phyloP scores from a whole-genome alignment of 2,113 vertebrate species.

The Rynchops niger region DNA sequence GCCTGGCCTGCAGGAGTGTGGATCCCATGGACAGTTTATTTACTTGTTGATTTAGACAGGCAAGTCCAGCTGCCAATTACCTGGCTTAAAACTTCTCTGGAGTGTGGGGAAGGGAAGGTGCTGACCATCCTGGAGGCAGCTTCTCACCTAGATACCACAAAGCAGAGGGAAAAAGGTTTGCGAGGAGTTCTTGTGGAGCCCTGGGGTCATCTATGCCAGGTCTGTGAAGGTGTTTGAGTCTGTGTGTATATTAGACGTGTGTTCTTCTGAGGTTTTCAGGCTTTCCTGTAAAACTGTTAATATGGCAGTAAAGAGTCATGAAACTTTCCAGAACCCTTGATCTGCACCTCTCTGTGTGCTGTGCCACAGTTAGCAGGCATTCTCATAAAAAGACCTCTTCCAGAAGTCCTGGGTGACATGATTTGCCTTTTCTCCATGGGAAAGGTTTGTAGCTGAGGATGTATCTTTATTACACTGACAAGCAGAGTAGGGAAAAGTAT shows the following conservation, averaged over 20 bases:
- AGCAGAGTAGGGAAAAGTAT: not conserved
- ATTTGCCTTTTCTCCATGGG: not conserved
- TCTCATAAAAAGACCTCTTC: not conserved
- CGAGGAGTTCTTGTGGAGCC: not conserved
- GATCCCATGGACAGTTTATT: not conserved
- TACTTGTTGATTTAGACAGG: not conserved
- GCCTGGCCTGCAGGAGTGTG: not conserved
- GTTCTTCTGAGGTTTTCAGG: not conserved
- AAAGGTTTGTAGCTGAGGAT: not conserved
- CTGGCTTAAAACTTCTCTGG: not conserved
- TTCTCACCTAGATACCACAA: not conserved
- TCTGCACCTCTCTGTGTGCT: not conserved
- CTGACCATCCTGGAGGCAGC: not conserved
- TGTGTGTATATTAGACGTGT: not conserved
- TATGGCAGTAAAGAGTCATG: not conserved
- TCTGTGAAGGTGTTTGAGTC: not conserved
- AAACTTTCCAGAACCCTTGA: not conserved
- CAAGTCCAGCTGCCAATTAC: not conserved
- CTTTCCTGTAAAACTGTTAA: not conserved
- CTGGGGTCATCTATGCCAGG: not conserved
- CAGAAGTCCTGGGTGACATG: not conserved
- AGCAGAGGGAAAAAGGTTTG: not conserved
- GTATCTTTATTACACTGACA: not conserved
- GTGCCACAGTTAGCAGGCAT: not conserved
- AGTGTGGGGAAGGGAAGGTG: accelerated